Evolutionary conservation across 2,888 invertebrate genomes (phyloP).

Genomic region (Sabellastarte sp.): DNA sequence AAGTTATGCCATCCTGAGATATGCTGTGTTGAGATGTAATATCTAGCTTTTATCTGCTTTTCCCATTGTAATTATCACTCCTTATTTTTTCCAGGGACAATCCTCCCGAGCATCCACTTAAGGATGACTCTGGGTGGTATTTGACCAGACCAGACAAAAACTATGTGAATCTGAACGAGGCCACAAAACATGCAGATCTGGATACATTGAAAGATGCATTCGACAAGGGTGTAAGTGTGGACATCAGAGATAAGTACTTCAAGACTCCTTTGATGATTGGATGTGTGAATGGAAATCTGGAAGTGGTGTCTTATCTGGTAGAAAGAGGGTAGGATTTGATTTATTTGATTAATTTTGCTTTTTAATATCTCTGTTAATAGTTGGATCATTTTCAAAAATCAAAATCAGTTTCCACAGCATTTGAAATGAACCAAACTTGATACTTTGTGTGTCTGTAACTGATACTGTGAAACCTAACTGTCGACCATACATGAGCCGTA

Average conservation of each 20-base stretch:
- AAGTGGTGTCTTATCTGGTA: conserved; percentile 53
- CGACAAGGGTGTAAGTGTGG: conserved; percentile 42
- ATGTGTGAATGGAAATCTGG: conserved; percentile 46
- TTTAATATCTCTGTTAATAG: too few relatives aligned
- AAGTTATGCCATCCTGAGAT: too few relatives aligned
- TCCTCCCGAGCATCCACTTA: conserved; percentile 55
- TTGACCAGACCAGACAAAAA: conserved; percentile 51
- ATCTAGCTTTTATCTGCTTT: too few relatives aligned
- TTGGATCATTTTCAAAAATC: too few relatives aligned
- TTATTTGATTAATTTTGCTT: too few relatives aligned
- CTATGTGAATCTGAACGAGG: conserved; percentile 55
- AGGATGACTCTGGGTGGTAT: conserved; percentile 59
- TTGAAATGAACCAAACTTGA: too few relatives aligned
- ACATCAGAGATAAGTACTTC: conserved; percentile 57
- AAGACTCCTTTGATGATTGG: conserved; percentile 60
- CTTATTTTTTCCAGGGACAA: conserved; percentile 42
- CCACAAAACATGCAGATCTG: conserved; percentile 52
- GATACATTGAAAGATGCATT: conserved; percentile 55
- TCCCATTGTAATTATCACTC: too few relatives aligned
- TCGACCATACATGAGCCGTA: too few relatives aligned
- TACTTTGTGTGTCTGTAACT: too few relatives aligned
- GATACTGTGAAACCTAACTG: too few relatives aligned
- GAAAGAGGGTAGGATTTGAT: conserved; percentile 52
- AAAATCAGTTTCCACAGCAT: too few relatives aligned
- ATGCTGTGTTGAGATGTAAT: too few relatives aligned